Conservation (phyloP, 2,113 vertebrate species). For the Polypterus bichir region DNA sequence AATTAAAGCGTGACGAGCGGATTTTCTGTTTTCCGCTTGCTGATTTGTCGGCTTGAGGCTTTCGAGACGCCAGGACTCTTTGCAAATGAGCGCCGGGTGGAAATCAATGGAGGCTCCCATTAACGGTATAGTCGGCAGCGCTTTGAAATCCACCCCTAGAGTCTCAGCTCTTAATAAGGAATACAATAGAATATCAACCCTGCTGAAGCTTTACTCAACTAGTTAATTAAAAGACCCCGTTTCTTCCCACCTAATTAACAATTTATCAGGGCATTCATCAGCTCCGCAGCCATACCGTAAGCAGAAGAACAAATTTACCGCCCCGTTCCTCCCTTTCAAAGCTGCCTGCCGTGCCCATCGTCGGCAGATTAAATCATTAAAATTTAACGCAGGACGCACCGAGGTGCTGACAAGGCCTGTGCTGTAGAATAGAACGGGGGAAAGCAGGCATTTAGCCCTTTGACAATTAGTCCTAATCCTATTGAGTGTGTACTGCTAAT, state of each 20-base stretch:
- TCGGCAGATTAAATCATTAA: slow-evolving; percentile 25
- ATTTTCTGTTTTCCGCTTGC: background rate
- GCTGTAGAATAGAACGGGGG: background rate
- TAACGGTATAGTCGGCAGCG: background rate
- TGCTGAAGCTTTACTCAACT: slow-evolving; percentile 45
- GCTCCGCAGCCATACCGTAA: slow-evolving; percentile 36
- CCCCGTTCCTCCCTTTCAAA: slow-evolving; percentile 6
- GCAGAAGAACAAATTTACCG: slow-evolving; percentile 26
- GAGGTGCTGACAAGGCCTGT: slow-evolving; percentile 10
- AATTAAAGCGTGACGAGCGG: background rate
- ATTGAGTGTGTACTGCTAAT: background rate
- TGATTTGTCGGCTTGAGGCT: background rate
- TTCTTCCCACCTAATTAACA: slow-evolving; percentile 58
- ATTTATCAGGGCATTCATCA: slow-evolving; percentile 59
- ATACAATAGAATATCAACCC: slow-evolving; percentile 40
- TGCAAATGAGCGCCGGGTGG: background rate
- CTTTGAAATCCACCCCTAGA: slow-evolving; percentile 2
- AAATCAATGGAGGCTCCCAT: slow-evolving; percentile 4
- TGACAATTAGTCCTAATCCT: slow-evolving; percentile 13
- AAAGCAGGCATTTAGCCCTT: slow-evolving; percentile 12
- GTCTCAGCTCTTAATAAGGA: slow-evolving; percentile 16
- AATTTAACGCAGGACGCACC: slow-evolving; percentile 27
- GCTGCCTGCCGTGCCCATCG: slow-evolving; percentile 19
- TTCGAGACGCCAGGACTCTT: background rate
- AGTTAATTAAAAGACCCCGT: slow-evolving; percentile 55